These are phyloP conservation scores for Sebastes ruberrimus DNA, from an alignment of 2,797 vertebrate species.

Conservation along the genomic window DNA sequence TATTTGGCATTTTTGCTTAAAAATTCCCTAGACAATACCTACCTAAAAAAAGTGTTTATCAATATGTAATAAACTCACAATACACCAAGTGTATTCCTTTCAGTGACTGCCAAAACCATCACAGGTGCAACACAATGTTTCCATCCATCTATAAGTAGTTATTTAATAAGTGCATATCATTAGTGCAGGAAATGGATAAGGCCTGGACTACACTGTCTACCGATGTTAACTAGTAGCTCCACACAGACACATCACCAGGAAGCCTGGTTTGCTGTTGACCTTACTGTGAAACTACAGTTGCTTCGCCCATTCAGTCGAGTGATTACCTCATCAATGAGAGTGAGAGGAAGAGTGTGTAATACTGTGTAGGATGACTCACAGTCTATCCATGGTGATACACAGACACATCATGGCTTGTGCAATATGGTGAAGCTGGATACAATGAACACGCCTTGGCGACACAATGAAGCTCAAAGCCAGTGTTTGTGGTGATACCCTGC, in stretches of 20 bases:
- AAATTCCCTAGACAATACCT: not conserved
- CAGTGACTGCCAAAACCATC: not conserved
- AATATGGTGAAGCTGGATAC: conserved; percentile 25
- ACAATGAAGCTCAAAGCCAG: conserved; percentile 16
- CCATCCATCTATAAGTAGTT: not conserved
- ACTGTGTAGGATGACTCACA: conserved; percentile 69
- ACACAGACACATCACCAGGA: conserved; percentile 3
- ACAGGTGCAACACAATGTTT: not conserved
- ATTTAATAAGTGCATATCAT: not conserved
- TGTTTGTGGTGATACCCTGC: not conserved
- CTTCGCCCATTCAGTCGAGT: conserved; percentile 57
- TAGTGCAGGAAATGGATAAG: not conserved
- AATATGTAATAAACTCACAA: not conserved
- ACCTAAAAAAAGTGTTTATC: not conserved
- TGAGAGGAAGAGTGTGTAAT: conserved; percentile 60
- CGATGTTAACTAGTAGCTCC: not conserved
- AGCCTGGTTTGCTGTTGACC: conserved; percentile 30
- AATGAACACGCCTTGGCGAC: conserved; percentile 39
- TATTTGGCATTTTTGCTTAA: not conserved
- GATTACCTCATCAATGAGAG: conserved; percentile 75
- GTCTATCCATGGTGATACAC: conserved; percentile 59
- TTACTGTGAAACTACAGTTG: conserved; percentile 34
- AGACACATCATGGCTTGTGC: conserved; percentile 26
- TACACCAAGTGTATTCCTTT: not conserved
- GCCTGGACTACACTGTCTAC: not conserved